Base-by-base conservation (phyloP, 2,113 vertebrate species). In the Jaculus jaculus region DNA sequence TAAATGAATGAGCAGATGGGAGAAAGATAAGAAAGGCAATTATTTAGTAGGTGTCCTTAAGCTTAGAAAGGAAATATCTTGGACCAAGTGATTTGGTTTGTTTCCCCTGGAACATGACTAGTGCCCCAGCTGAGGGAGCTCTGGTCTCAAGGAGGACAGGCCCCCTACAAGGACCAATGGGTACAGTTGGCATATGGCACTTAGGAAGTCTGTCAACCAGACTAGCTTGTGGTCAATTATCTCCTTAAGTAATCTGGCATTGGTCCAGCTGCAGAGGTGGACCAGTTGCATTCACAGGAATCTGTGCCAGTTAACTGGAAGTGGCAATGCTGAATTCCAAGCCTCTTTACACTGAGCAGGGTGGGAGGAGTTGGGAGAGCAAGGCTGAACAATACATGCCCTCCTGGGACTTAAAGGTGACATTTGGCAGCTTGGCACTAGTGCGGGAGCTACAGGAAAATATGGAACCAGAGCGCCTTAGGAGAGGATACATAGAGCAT, bases 171-270 rank as follows among this genome's bases (percentile, higher is more conserved):
- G 89, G 91, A 78, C 95, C 42, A 13, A 18, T 86, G 73, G 42
- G 92, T 92, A 93, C 63, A 72, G 83, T 94, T 96, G 96, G 96
- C 95, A 96, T 95, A 93, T 96, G 96, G 96, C 88, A 92, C 69
- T 95, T 87, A 94, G 88, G 89, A 94, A 95, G 81, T 82, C 92
- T 97, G 96, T 97, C 96, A 97, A 69, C 83, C 68, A 92, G 86
- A 83, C 96, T 97, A 92, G 89, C 92, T 96, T 96, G 96, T 93
- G 92, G 96, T 97, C 97, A 97, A 97, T 97, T 96, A 96, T 91
- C 96, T 97, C 94, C 79, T 95, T 96, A 94, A 97, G 94, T 96
- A 95, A 93, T 97, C 94, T 97, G 96, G 96, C 96, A 93, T 32
- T 75, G 63, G 69, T 96, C 96, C 97, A 97, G 94, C 94, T 79